phyloP scores from a whole-genome alignment of 2,113 vertebrate genomes.

The Donacobius atricapilla region DNA sequence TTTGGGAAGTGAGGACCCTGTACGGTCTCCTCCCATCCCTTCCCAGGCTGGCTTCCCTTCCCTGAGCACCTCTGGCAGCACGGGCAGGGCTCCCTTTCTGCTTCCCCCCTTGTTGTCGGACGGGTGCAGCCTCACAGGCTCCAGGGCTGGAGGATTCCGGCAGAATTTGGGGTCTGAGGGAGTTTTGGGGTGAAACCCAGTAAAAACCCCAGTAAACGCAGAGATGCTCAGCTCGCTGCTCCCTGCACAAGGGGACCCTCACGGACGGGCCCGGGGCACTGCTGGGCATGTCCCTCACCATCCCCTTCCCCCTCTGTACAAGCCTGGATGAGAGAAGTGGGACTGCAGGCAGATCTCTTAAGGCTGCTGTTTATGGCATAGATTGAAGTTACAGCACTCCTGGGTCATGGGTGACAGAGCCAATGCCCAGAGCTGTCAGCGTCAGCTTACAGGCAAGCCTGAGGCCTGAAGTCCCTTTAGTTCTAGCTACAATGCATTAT shows the following conservation, averaged over 20 bases:
- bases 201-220: not conserved
- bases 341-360: no score
- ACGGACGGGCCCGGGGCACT: not conserved
- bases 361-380: no score
- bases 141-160: not conserved
- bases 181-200: not conserved
- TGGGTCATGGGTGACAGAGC: no score
- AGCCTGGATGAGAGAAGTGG: no score
- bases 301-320: not conserved
- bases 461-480: no score
- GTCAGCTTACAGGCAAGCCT: no score
- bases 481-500: no score
- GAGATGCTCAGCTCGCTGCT: not conserved
- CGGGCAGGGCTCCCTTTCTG: no score
- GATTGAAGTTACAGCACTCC: no score
- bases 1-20: not conserved
- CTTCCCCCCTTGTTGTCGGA: not conserved
- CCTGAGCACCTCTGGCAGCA: not conserved
- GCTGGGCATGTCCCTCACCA: not conserved
- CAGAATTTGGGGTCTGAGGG: not conserved
- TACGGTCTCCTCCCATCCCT: not conserved
- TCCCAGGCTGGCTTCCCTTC: not conserved
- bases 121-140: not conserved
- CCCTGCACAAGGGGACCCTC: rapidly evolving
- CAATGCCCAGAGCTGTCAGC: no score